These are phyloP conservation scores for Callyntrura guangdongensis DNA, from an alignment of 2,888 invertebrate genomes.

Conservation along the genomic window DNA sequence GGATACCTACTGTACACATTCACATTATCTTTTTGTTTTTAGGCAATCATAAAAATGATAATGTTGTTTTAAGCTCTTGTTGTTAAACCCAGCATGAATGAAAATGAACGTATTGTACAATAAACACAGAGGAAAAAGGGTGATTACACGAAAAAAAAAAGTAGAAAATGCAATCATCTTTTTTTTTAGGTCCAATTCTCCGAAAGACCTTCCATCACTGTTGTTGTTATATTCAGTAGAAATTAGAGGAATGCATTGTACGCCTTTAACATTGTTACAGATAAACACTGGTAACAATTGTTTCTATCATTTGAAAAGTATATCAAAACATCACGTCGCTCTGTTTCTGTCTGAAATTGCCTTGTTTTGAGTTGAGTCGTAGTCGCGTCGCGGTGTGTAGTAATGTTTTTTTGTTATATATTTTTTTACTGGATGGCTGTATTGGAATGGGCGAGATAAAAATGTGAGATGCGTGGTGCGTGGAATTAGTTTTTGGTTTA, in stretches of 20 bases:
- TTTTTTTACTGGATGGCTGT: slow-evolving; percentile 21
- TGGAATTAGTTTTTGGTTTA: slow-evolving; percentile 47
- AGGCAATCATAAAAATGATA: neutral
- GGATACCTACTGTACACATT: too few relatives aligned
- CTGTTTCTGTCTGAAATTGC: neutral
- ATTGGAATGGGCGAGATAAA: slow-evolving; percentile 33
- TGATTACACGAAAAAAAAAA: neutral
- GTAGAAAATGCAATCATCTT: slow-evolving; percentile 26
- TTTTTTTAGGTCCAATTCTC: neutral
- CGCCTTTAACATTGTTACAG: neutral
- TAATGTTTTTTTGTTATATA: too few relatives aligned
- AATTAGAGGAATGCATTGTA: too few relatives aligned
- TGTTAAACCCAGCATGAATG: neutral
- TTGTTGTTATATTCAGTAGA: too few relatives aligned
- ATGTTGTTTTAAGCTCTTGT: neutral
- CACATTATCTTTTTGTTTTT: neutral
- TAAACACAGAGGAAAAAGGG: neutral
- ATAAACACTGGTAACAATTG: neutral
- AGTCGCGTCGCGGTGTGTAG: too few relatives aligned
- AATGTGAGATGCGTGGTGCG: slow-evolving; percentile 53
- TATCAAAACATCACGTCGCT: slow-evolving; percentile 30
- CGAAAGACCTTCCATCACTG: neutral
- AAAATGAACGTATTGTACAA: slow-evolving; percentile 11
- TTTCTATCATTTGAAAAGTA: slow-evolving; percentile 16
- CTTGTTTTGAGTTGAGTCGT: slow-evolving; percentile 12